phyloP scores from a whole-genome alignment of 2,888 invertebrate species.

The Orgyia antiqua region DNA sequence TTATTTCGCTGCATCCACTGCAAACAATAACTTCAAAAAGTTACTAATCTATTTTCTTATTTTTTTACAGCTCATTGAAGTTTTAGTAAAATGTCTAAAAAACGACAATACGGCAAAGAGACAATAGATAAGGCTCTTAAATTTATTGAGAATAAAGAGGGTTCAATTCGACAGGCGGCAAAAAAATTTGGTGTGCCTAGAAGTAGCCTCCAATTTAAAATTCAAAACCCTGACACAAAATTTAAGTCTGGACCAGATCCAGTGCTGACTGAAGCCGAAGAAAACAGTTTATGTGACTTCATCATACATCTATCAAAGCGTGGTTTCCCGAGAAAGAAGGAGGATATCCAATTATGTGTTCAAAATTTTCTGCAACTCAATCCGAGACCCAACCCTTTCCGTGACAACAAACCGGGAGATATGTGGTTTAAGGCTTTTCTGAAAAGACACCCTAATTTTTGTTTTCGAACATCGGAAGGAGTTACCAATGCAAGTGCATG shows the following conservation, averaged over 20 bases:
- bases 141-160: slow-evolving; percentile 5
- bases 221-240: slow-evolving; percentile 6
- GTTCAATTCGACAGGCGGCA: slow-evolving; percentile 5
- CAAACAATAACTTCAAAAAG: no score
- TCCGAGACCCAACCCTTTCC: slow-evolving; percentile 3
- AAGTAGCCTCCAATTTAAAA: slow-evolving; percentile 6
- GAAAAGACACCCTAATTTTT: no score
- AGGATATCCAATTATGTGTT: neutral
- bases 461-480: neutral
- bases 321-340: slow-evolving; percentile 1
- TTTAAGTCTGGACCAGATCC: slow-evolving; percentile 4
- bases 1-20: no score
- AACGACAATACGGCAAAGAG: slow-evolving; percentile 2
- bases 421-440: neutral
- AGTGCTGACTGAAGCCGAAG: slow-evolving; percentile 1
- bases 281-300: neutral
- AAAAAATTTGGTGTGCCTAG: slow-evolving; percentile 8
- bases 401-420: neutral
- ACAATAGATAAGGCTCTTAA: slow-evolving; percentile 2
- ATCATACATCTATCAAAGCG: neutral
- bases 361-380: slow-evolving; percentile 1
- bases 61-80: no score
- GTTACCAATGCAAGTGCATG: neutral
- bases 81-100: slow-evolving; percentile 1
- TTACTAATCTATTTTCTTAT: no score